Evolutionary conservation across 2,113 vertebrate genomes (phyloP).

Genomic region (Oreochromis tanganicae): DNA sequence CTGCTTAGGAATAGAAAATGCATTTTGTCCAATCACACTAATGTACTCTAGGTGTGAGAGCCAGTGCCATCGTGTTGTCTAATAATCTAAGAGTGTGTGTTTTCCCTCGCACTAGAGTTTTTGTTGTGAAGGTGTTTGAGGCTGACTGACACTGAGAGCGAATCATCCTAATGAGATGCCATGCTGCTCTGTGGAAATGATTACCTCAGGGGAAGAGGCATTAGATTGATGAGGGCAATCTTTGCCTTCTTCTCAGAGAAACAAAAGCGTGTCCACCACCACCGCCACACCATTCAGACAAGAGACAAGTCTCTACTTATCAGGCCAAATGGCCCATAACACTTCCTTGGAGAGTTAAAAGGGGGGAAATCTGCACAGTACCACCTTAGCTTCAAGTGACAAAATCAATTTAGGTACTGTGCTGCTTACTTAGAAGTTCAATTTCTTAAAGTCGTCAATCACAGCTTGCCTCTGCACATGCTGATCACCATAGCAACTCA

Average conservation of each 20-base stretch:
- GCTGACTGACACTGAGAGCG: constrained; percentile 36
- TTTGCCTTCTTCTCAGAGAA: constrained; percentile 34
- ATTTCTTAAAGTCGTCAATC: constrained; percentile 4
- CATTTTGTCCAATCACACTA: neutral
- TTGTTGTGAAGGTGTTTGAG: constrained; percentile 38
- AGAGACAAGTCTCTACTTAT: constrained; percentile 28
- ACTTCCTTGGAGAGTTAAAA: neutral
- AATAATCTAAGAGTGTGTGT: constrained; percentile 22
- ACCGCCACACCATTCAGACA: neutral
- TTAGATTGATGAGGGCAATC: constrained; percentile 65
- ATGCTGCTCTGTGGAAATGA: constrained; percentile 53
- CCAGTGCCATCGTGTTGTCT: constrained; percentile 7
- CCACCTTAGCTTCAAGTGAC: neutral
- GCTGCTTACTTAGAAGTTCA: neutral
- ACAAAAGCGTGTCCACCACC: neutral
- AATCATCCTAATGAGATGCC: constrained; percentile 62
- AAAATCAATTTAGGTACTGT: constrained; percentile 14
- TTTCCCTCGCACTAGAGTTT: neutral
- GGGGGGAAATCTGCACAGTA: neutral
- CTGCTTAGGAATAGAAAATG: neutral
- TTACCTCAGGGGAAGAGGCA: constrained; percentile 53
- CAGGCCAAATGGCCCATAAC: constrained; percentile 31
- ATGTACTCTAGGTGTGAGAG: neutral
- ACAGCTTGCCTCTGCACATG: neutral
- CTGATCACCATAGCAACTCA: constrained; percentile 8